These are phyloP conservation scores for Coelinius sp. DNA, from an alignment of 2,888 invertebrate genomes.

Conservation along the genomic window DNA sequence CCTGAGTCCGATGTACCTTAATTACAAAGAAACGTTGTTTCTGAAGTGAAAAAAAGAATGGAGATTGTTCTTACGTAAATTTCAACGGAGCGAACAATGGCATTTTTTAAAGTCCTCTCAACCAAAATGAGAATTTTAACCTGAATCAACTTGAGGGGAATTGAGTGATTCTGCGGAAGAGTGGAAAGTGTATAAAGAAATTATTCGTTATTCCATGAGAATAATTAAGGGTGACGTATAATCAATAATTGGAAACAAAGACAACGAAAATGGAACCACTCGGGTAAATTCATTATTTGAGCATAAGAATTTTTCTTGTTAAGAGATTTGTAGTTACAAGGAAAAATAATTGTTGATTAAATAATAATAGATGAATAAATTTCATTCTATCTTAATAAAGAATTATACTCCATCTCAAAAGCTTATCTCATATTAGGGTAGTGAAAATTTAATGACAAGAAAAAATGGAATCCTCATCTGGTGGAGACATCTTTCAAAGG, in stretches of 20 bases:
- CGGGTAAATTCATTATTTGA: not conserved
- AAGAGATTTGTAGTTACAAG: not conserved
- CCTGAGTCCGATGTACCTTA: conserved; percentile 32
- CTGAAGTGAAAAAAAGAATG: not conserved
- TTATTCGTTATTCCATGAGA: conserved; percentile 56
- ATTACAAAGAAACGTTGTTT: conserved; percentile 39
- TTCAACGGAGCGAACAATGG: conserved; percentile 11
- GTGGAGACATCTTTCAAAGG: conserved; percentile 46
- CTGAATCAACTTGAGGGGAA: conserved; percentile 37
- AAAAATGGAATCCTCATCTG: conserved; percentile 56
- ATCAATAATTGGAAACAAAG: not conserved
- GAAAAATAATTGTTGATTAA: no score
- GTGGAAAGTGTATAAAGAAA: conserved; percentile 45
- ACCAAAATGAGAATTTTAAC: conserved; percentile 1
- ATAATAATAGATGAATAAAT: no score
- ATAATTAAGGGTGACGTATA: not conserved
- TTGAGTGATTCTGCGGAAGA: conserved; percentile 44
- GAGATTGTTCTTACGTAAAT: conserved; percentile 43
- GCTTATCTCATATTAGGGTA: no score
- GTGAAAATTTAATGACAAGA: no score
- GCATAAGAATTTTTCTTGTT: not conserved
- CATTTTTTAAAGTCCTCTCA: conserved; percentile 1
- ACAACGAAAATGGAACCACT: not conserved
- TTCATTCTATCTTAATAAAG: no score
- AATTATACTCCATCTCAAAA: no score